Conservation (phyloP, 2,113 vertebrate genomes). For the Ameiurus melas region DNA sequence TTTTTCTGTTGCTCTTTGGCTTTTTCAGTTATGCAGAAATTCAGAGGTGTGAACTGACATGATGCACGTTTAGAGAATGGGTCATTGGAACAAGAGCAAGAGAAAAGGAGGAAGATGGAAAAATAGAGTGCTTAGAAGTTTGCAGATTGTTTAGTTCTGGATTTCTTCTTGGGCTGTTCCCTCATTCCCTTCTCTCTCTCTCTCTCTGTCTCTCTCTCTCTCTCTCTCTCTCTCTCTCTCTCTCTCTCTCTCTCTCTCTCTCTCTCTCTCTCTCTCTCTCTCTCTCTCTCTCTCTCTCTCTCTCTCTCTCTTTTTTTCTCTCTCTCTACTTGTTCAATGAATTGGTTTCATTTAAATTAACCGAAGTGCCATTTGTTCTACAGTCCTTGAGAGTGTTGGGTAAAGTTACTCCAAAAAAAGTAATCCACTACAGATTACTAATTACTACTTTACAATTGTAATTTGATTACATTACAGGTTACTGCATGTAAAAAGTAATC, state of each 20-base stretch:
- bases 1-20: background rate
- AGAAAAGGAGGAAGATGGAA: background rate
- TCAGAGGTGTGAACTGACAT: conserved; percentile 12
- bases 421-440: too few species aligned
- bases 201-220: conserved; percentile 1
- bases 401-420: too few species aligned
- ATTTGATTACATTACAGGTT: too few species aligned
- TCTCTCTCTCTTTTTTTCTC: background rate
- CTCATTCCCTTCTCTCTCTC: background rate
- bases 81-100: background rate
- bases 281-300: background rate
- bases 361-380: background rate
- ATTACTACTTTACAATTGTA: too few species aligned
- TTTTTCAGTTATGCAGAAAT: background rate
- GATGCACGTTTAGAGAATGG: background rate
- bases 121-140: conserved; percentile 15
- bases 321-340: background rate
- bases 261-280: background rate
- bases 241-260: background rate
- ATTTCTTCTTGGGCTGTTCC: conserved; percentile 29
- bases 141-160: conserved; percentile 32
- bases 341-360: background rate
- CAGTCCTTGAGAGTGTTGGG: background rate
- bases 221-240: background rate
- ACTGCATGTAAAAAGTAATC: too few species aligned